A percentile compares a stretch with the other conserved stretches of the same genome.
Conservation (phyloP, 2,888 invertebrate species). For the Sesia bembeciformis region DNA sequence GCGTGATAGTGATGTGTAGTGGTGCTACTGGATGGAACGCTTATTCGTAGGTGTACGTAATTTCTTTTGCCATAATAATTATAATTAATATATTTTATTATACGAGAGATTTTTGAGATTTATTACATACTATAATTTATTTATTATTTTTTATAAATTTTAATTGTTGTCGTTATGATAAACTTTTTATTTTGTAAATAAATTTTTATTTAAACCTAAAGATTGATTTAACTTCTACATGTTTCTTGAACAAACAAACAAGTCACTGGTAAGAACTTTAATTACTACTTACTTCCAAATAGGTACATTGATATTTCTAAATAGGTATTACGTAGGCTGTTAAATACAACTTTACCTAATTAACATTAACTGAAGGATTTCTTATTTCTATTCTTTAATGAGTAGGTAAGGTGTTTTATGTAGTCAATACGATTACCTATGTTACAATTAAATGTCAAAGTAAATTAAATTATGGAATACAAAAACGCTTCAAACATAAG, state of each 20-base stretch:
- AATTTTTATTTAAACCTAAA: not conserved
- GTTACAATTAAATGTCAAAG: too few relatives aligned
- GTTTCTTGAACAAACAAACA: not conserved
- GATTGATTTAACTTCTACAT: not conserved
- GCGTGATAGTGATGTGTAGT: conserved; percentile 57
- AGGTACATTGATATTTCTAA: too few relatives aligned
- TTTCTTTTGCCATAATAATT: conserved; percentile 57
- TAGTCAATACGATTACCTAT: not conserved
- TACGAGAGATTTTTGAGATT: conserved; percentile 32
- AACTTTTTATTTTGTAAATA: conserved; percentile 21
- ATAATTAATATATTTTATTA: conserved; percentile 9
- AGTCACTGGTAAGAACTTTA: not conserved
- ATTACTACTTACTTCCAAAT: too few relatives aligned
- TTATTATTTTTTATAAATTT: conserved; percentile 56
- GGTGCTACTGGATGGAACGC: conserved; percentile 16
- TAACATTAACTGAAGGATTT: not conserved
- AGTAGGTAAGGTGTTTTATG: not conserved
- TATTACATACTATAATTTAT: conserved; percentile 38
- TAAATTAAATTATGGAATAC: too few relatives aligned
- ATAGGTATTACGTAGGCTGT: too few relatives aligned
- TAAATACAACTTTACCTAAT: not conserved
- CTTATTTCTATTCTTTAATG: not conserved
- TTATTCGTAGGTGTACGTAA: conserved; percentile 39
- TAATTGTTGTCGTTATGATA: conserved; percentile 54
- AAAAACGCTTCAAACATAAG: too few relatives aligned